Evolutionary conservation across 2,888 invertebrate species (phyloP), one percentile per base, ranked within the genome.

Genomic region (Drosophila bunnanda): DNA sequence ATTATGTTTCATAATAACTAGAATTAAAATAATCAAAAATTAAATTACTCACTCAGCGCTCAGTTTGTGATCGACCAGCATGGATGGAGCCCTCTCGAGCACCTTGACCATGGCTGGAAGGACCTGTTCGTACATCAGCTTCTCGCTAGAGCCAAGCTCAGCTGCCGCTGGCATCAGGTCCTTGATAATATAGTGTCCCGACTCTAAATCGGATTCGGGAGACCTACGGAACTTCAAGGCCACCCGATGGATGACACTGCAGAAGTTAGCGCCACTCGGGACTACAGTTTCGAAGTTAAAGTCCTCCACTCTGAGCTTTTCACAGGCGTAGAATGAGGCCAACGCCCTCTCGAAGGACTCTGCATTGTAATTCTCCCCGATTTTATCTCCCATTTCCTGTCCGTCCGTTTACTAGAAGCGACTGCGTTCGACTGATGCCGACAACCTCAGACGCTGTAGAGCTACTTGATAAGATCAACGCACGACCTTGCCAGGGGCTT

Each of bases 241-340:
- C 22, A 78, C 64, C n/a, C 80, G 78, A 55, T 87, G 89, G 71
- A 90, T 89, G 67, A 75, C 75, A 75, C 91, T 91, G 60, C 89
- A 91, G 59, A 86, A 91, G 71, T 91, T 88, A 13, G 89, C 91
- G 39, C 90, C 91, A 48, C 38, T 39, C 30, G 77, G 76, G 5
- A 34, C 71, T 25, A 85, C 57, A 5, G 43, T 34, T n/a, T 80
- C 52, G 4, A 70, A 55, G 5, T 69, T 15, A 44, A 76, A 80
- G 20, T 57, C 72, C 57, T 75, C 69, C 22, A 89, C 57, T 12
- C 50, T 48, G 39, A 88, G 66, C 32, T 59, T 68, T 56, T 65
- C 54, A 22, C 68, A 60, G 5, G 61, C 44, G 28, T 76, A 75
- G 3, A 78, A 75, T 4, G 53, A 36, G 8, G 66, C 57, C 46